A percentile compares a stretch with the other conserved stretches of the same genome.
phyloP scores from a whole-genome alignment of 1,140 invertebrate genomes.

The Batillaria attramentaria region DNA sequence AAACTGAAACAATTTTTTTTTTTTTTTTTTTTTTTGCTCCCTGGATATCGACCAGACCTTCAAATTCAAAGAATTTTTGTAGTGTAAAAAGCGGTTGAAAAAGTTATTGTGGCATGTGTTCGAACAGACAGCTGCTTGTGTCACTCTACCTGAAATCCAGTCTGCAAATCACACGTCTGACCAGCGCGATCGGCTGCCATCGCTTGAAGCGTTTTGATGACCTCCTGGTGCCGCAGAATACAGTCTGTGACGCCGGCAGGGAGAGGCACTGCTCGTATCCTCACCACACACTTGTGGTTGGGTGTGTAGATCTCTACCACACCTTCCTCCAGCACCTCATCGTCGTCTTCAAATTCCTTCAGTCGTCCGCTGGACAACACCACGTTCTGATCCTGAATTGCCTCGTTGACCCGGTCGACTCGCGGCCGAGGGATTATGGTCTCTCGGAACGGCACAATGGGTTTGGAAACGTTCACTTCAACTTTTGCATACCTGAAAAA shows the following conservation, averaged over 20 bases:
- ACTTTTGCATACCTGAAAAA: conserved; percentile 85
- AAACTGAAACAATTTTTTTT: not conserved
- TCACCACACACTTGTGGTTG: conserved; percentile 82
- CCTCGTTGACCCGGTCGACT: conserved; percentile 91
- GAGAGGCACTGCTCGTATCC: conserved; percentile 85
- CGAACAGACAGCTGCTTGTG: no score
- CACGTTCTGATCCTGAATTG: conserved; percentile 77
- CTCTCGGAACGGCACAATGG: conserved; percentile 97
- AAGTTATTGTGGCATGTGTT: no score
- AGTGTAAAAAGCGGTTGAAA: no score
- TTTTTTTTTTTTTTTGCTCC: not conserved
- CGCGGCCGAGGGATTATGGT: conserved; percentile 89
- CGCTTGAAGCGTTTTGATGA: conserved; percentile 76
- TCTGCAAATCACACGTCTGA: conserved; percentile 31
- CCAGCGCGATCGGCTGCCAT: conserved; percentile 31
- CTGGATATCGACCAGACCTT: no score
- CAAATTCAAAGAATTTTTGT: not conserved
- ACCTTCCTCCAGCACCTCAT: conserved; percentile 64
- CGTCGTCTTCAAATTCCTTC: conserved; percentile 51
- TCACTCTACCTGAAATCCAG: conserved; percentile 24
- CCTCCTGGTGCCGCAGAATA: conserved; percentile 77
- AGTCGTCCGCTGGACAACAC: conserved; percentile 32
- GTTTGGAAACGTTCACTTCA: conserved; percentile 90
- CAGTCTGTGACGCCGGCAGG: conserved; percentile 82
- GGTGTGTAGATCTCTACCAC: conserved; percentile 78